Evolutionary conservation across 2,888 invertebrate genomes (phyloP).

Genomic region (Chrysodeixis includens): DNA sequence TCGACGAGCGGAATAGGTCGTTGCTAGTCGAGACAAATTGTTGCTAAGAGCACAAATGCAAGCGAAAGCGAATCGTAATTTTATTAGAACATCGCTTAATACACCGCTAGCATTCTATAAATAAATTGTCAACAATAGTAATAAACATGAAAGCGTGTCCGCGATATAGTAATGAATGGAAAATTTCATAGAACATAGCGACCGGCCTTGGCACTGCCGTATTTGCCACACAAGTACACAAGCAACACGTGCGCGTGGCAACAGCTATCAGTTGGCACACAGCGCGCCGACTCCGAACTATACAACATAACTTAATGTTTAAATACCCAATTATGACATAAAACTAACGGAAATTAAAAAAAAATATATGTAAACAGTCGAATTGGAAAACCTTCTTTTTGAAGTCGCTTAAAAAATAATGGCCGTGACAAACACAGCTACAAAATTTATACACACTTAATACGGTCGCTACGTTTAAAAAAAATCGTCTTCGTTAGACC

Average conservation of each 20-base stretch:
- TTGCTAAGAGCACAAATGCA: neutral
- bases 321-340: neutral
- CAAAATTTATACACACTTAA: too few species aligned
- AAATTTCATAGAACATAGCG: conserved; percentile 25
- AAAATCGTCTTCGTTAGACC: too few species aligned
- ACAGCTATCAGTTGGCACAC: conserved; percentile 18
- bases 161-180: conserved; percentile 31
- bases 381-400: too few species aligned
- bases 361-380: too few species aligned
- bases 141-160: conserved; percentile 3
- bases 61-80: neutral
- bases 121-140: neutral
- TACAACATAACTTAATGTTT: neutral
- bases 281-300: neutral
- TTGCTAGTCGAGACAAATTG: neutral
- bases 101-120: neutral
- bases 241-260: conserved; percentile 8
- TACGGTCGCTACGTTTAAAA: too few species aligned
- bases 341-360: neutral
- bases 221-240: conserved; percentile 31
- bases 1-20: neutral
- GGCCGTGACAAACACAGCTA: too few species aligned
- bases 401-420: too few species aligned
- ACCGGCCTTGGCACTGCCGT: conserved; percentile 35
- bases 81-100: neutral